phyloP scores from a whole-genome alignment of 2,113 vertebrate species.

The Nematolebias whitei region DNA sequence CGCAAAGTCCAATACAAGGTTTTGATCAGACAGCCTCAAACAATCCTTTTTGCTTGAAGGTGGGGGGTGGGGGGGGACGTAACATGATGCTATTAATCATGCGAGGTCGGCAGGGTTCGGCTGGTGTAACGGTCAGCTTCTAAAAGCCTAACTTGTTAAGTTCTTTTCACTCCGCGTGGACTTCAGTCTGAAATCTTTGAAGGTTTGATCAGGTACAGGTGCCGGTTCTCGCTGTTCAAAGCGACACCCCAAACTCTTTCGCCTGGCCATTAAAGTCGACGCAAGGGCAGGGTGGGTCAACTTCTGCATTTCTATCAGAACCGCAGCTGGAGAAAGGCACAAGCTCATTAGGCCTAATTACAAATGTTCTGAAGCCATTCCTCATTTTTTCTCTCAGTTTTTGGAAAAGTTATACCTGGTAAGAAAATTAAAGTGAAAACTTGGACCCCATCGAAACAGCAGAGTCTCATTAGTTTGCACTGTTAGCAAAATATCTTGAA shows the following conservation, averaged over 20 bases:
- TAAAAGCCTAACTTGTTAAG: slow-evolving; percentile 77
- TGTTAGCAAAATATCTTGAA: too few relatives aligned
- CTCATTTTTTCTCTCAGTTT: slow-evolving; percentile 41
- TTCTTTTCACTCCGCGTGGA: slow-evolving; percentile 69
- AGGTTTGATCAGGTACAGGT: slow-evolving; percentile 79
- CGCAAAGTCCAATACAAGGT: slow-evolving; percentile 60
- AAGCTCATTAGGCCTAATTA: slow-evolving; percentile 79
- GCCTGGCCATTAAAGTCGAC: slow-evolving; percentile 66
- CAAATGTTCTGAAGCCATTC: slow-evolving; percentile 60
- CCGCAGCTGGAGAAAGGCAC: slow-evolving; percentile 56
- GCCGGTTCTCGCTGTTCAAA: slow-evolving; percentile 72
- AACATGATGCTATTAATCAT: slow-evolving; percentile 76
- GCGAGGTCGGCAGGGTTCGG: slow-evolving; percentile 70
- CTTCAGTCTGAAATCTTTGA: slow-evolving; percentile 73
- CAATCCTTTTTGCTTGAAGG: slow-evolving; percentile 39
- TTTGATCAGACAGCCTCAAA: slow-evolving; percentile 76
- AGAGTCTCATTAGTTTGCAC: too few relatives aligned
- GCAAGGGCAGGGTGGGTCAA: slow-evolving; percentile 52
- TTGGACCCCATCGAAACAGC: background rate
- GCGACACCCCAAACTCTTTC: slow-evolving; percentile 67
- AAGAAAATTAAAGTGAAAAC: slow-evolving; percentile 45
- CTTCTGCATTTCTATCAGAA: slow-evolving; percentile 73
- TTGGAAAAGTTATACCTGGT: slow-evolving; percentile 61
- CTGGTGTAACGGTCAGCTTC: slow-evolving; percentile 74
- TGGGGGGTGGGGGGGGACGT: slow-evolving; percentile 50